phyloP scores from a whole-genome alignment of 2,888 invertebrate species.

The Epirrhoe tristata region DNA sequence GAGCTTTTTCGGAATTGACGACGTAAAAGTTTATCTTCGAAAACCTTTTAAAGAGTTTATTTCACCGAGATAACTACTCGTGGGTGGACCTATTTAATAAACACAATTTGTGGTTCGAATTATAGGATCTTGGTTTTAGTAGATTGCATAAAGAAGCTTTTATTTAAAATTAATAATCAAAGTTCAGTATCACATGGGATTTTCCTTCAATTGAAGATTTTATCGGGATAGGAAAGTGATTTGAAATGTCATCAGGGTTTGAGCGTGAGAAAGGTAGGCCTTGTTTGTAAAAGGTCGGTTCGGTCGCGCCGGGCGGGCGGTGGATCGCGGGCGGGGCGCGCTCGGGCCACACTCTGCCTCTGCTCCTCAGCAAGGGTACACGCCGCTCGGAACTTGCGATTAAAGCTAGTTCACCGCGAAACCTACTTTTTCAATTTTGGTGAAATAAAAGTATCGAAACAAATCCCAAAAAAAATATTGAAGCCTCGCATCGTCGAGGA shows the following conservation, averaged over 20 bases:
- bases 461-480: slow-evolving; percentile 53
- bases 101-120: neutral
- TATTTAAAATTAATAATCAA: neutral
- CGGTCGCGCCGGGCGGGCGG: neutral
- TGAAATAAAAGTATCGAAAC: slow-evolving; percentile 33
- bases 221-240: slow-evolving; percentile 28
- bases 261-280: slow-evolving; percentile 44
- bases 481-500: slow-evolving; percentile 11
- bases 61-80: slow-evolving; percentile 4
- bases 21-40: slow-evolving; percentile 9
- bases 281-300: neutral
- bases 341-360: slow-evolving; percentile 39
- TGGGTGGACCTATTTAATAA: neutral
- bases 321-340: slow-evolving; percentile 25
- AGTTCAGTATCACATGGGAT: neutral
- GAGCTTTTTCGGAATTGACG: neutral
- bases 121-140: neutral
- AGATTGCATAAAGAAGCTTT: neutral
- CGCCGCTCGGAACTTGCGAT: slow-evolving; percentile 45
- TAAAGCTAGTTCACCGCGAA: slow-evolving; percentile 48
- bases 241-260: slow-evolving; percentile 44
- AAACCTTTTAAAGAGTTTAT: slow-evolving; percentile 9
- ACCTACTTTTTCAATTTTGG: slow-evolving; percentile 64
- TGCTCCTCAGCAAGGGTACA: slow-evolving; percentile 55
- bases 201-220: neutral